phyloP scores from a whole-genome alignment of 2,888 invertebrate species.

The Callinectes sapidus region DNA sequence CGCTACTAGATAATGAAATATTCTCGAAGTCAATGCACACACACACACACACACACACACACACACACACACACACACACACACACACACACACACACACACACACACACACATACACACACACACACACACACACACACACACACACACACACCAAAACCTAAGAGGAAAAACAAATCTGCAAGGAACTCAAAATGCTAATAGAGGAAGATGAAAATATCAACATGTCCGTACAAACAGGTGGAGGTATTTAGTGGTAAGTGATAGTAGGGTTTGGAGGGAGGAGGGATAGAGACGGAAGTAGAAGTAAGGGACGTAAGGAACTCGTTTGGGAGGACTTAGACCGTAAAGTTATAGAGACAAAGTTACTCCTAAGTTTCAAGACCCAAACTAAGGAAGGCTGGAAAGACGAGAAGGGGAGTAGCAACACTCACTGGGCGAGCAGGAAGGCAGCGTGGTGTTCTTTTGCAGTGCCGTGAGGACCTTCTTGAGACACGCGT shows the following conservation, averaged over 20 bases:
- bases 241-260: no score
- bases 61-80: slow-evolving; percentile 37
- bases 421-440: slow-evolving; percentile 3
- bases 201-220: not conserved
- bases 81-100: slow-evolving; percentile 13
- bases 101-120: no score
- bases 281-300: not conserved
- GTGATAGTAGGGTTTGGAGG: not conserved
- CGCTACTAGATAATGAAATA: not conserved
- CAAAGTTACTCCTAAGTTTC: no score
- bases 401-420: not conserved
- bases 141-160: no score
- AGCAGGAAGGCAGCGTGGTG: not conserved
- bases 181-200: no score
- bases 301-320: not conserved
- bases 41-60: not conserved
- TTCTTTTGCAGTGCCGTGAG: not conserved
- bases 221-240: no score
- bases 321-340: no score
- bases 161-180: no score
- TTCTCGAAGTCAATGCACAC: not conserved
- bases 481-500: slow-evolving; percentile 17
- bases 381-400: no score
- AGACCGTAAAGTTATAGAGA: no score
- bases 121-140: no score